Conservation (phyloP, 2,113 vertebrate species). For the Lophochroa leadbeateri region DNA sequence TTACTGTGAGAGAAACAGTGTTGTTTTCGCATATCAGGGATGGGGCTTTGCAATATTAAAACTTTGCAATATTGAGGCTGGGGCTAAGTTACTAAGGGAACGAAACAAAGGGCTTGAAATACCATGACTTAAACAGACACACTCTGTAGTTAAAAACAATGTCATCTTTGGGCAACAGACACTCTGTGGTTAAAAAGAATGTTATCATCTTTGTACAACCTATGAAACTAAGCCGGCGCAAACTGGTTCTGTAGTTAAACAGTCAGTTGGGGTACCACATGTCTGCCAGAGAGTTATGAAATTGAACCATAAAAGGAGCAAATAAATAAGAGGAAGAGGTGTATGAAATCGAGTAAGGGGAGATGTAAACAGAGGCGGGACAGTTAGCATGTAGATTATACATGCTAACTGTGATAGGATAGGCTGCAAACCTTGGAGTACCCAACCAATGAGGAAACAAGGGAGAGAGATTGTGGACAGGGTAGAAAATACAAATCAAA, state of each 20-base stretch:
- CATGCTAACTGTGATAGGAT: not conserved
- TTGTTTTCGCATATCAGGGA: not conserved
- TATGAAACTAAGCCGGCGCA: not conserved
- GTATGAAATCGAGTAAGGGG: not conserved
- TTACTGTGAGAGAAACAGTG: not conserved
- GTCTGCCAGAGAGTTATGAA: not conserved
- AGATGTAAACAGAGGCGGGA: not conserved
- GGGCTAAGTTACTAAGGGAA: not conserved
- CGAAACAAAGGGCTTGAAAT: not conserved
- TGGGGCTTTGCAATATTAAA: not conserved
- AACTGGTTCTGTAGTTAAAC: not conserved
- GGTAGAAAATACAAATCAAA: not conserved
- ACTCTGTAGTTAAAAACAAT: not conserved
- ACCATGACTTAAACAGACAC: not conserved
- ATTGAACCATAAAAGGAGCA: not conserved
- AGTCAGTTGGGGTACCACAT: not conserved
- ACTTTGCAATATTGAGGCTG: not conserved
- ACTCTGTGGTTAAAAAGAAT: not conserved
- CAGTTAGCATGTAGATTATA: not conserved
- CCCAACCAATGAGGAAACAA: not conserved
- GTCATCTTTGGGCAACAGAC: not conserved
- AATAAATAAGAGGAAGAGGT: not conserved
- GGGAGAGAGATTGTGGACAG: not conserved
- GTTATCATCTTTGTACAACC: not conserved
- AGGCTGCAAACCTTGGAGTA: not conserved